These are phyloP conservation scores for Acrocephalus scirpaceus DNA, from an alignment of 2,797 vertebrate species.

Conservation along the genomic window DNA sequence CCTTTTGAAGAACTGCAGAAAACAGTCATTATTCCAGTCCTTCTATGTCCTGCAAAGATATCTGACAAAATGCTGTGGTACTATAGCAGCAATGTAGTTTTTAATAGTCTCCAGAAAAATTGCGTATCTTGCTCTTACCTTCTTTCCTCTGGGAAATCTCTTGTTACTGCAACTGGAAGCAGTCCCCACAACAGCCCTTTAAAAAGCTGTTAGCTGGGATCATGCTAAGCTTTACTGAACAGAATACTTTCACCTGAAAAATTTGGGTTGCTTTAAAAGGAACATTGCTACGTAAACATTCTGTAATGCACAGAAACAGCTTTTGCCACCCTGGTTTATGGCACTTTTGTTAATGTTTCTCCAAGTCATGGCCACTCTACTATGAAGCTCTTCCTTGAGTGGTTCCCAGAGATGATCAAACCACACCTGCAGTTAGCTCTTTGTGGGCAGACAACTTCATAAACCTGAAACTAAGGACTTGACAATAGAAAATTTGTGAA, in stretches of 20 bases:
- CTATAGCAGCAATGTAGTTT: not conserved
- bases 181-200: not conserved
- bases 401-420: not conserved
- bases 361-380: not conserved
- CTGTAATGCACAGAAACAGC: not conserved
- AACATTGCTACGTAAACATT: not conserved
- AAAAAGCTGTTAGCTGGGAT: not conserved
- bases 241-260: slow-evolving; percentile 1
- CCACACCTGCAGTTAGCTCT: not conserved
- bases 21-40: not conserved
- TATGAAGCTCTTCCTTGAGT: not conserved
- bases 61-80: not conserved
- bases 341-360: not conserved
- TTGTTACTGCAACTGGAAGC: not conserved
- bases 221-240: not conserved
- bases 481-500: not conserved
- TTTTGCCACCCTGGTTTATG: not conserved
- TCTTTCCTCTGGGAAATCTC: not conserved
- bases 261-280: not conserved
- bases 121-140: not conserved
- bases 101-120: not conserved
- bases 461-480: not conserved
- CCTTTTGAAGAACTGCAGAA: not conserved
- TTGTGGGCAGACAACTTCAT: not conserved
- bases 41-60: not conserved